These are phyloP conservation scores for Cryptocephalus primarius DNA, from an alignment of 2,888 invertebrate species.

Conservation along the genomic window DNA sequence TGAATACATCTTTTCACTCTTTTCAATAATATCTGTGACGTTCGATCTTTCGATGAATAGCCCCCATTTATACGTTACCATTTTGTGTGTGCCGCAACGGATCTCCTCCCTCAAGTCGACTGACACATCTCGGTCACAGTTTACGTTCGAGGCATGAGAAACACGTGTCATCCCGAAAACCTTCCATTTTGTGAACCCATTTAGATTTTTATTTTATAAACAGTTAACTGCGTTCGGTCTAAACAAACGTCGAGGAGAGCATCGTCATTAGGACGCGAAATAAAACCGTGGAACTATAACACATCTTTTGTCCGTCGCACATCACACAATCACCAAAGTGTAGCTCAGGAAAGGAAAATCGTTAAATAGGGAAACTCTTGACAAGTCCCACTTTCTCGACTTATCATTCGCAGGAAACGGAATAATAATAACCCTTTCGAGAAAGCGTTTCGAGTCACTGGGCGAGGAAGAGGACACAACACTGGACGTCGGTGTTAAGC, in stretches of 20 bases:
- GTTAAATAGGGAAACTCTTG: neutral
- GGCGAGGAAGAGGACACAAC: neutral
- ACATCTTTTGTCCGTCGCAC: slow-evolving; percentile 19
- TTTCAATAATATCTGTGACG: too few species aligned
- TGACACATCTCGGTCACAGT: slow-evolving; percentile 17
- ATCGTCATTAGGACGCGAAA: neutral
- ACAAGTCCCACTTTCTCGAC: too few species aligned
- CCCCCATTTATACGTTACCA: neutral
- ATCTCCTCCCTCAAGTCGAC: slow-evolving; percentile 9
- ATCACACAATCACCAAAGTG: neutral
- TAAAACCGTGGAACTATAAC: slow-evolving; percentile 10
- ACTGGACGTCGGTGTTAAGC: neutral
- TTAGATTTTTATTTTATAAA: slow-evolving; percentile 16
- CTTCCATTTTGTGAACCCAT: slow-evolving; percentile 14
- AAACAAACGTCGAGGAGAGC: slow-evolving; percentile 10
- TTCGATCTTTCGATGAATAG: too few species aligned
- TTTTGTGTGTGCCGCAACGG: neutral
- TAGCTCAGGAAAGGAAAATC: neutral
- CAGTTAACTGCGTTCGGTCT: slow-evolving; percentile 16
- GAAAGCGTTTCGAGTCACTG: neutral
- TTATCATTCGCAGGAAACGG: neutral
- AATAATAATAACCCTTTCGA: neutral
- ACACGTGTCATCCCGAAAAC: slow-evolving; percentile 16
- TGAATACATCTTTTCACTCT: too few species aligned
- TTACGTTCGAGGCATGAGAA: slow-evolving; percentile 7